Conservation (phyloP, 2,113 vertebrate species). For the Hoplias malabaricus region DNA sequence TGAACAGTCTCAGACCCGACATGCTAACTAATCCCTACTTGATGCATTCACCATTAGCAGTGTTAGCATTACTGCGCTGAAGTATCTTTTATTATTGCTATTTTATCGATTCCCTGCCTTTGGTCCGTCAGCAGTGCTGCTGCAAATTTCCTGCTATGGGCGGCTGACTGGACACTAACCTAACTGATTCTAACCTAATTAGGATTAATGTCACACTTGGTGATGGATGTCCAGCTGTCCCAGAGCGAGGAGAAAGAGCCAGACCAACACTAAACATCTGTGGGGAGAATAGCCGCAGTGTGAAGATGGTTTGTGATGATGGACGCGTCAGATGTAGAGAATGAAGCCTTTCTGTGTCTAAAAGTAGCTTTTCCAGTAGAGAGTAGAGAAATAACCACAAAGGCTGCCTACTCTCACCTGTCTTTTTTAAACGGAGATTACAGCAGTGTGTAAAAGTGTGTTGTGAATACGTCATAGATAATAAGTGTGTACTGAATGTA, state of each 20-base stretch:
- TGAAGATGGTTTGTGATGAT: slow-evolving; percentile 39
- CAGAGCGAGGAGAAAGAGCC: slow-evolving; percentile 11
- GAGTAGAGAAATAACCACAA: not conserved
- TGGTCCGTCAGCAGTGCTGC: not conserved
- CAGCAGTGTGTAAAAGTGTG: not conserved
- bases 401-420: not conserved
- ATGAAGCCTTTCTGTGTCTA: slow-evolving; percentile 19
- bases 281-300: not conserved
- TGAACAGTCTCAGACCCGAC: not conserved
- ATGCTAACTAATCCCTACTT: not conserved
- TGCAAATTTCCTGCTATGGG: slow-evolving; percentile 22
- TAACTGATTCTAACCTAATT: slow-evolving; percentile 55
- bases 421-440: slow-evolving; percentile 13
- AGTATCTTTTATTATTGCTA: not conserved
- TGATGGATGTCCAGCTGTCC: slow-evolving; percentile 44
- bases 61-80: not conserved
- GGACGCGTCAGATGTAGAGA: slow-evolving; percentile 33
- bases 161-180: slow-evolving; percentile 31
- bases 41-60: not conserved
- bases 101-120: not conserved
- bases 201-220: slow-evolving; percentile 50
- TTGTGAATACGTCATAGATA: too few species aligned
- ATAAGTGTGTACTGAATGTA: slow-evolving; percentile 14
- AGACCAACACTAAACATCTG: slow-evolving; percentile 7
- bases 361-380: not conserved